Percentiles rank a stretch among this genome's conserved stretches.
phyloP scores from a whole-genome alignment of 2,888 invertebrate genomes.

The Bombylius major region DNA sequence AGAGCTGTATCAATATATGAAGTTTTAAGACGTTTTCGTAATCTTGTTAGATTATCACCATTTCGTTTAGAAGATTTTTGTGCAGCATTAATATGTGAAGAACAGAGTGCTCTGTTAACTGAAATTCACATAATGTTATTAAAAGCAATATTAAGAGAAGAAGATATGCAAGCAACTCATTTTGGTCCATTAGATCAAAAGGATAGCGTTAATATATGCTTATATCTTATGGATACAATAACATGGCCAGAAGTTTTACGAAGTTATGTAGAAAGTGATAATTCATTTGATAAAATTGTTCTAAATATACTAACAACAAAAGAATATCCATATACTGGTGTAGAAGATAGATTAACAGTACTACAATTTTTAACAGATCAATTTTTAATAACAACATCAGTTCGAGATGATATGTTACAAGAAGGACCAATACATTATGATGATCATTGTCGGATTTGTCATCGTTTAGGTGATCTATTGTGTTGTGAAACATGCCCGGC shows the following conservation, averaged over 20 bases:
- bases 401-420: slow-evolving; percentile 84
- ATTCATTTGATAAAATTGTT: slow-evolving; percentile 59
- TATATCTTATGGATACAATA: slow-evolving; percentile 86
- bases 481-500: slow-evolving; percentile 98
- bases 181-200: slow-evolving; percentile 95
- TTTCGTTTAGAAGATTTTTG: slow-evolving; percentile 96
- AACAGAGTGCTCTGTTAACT: slow-evolving; percentile 79
- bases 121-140: slow-evolving; percentile 92
- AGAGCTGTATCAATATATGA: slow-evolving; percentile 86
- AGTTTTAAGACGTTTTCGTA: slow-evolving; percentile 84
- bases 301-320: slow-evolving; percentile 54
- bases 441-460: slow-evolving; percentile 85
- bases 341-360: slow-evolving; percentile 67
- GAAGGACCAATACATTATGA: slow-evolving; percentile 91
- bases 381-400: slow-evolving; percentile 84
- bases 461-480: slow-evolving; percentile 82
- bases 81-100: slow-evolving; percentile 80
- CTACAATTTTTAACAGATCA: slow-evolving; percentile 88
- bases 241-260: slow-evolving; percentile 93
- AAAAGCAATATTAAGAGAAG: slow-evolving; percentile 81
- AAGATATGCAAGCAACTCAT: slow-evolving; percentile 87
- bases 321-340: slow-evolving; percentile 79
- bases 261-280: slow-evolving; percentile 84
- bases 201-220: slow-evolving; percentile 87
- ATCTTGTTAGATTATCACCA: slow-evolving; percentile 81